Evolutionary conservation across 2,113 vertebrate genomes (phyloP).

Genomic region (Pollimyrus isidori): DNA sequence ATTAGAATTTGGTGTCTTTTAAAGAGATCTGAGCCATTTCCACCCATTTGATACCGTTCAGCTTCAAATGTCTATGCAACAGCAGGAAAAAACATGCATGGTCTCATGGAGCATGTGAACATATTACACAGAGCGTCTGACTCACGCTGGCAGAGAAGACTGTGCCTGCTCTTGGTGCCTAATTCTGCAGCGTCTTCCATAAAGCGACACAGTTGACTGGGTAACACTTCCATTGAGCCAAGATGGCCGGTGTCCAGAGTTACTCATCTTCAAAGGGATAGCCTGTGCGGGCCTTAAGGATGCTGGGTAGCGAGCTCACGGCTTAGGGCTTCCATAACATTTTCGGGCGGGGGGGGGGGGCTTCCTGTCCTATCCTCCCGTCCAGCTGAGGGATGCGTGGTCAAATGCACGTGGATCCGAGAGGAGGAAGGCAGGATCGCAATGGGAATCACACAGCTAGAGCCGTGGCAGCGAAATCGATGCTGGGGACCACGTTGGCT

Average conservation of each 20-base stretch:
- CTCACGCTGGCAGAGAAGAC: background rate
- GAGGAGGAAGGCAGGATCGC: background rate
- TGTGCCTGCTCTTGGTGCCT: background rate
- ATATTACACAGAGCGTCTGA: background rate
- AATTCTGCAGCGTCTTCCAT: background rate
- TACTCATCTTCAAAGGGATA: slow-evolving; percentile 9
- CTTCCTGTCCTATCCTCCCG: background rate
- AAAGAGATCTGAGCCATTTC: background rate
- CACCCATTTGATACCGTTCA: background rate
- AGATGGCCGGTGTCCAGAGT: background rate
- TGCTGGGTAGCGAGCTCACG: no score
- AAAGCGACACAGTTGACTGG: background rate
- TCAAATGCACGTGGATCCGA: background rate
- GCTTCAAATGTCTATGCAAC: background rate
- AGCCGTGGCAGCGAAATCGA: background rate
- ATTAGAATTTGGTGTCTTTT: background rate
- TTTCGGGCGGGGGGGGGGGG: background rate
- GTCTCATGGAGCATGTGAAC: background rate
- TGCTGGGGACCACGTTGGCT: background rate
- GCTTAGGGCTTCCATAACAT: background rate
- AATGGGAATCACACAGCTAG: background rate
- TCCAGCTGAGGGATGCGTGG: background rate
- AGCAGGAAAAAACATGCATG: background rate
- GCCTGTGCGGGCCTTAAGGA: background rate
- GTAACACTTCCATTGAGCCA: background rate